These are phyloP conservation scores for Bathynomus jamesi DNA, from an alignment of 1,140 invertebrate genomes.

Conservation along the genomic window DNA sequence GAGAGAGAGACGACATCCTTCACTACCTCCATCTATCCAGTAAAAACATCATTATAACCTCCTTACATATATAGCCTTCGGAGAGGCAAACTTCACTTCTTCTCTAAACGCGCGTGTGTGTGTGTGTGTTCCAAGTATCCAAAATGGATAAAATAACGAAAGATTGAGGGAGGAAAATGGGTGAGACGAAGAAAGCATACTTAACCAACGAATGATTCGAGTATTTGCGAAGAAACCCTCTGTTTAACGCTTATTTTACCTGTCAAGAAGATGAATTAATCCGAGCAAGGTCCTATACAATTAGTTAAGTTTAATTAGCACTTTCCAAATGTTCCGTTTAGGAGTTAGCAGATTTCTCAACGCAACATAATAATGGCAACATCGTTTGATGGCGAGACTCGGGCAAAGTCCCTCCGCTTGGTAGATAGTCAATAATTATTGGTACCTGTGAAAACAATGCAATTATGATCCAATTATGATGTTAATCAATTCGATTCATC, in stretches of 20 bases:
- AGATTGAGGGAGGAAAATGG: not conserved
- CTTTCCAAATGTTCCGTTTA: not conserved
- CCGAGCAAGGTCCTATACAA: not conserved
- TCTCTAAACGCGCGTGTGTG: no score
- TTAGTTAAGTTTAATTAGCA: not conserved
- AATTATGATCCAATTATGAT: constrained; percentile 1
- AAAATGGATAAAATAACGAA: no score
- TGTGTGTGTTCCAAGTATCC: no score
- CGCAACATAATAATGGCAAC: not conserved
- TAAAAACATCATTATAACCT: no score
- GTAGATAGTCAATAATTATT: not conserved
- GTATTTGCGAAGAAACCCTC: not conserved
- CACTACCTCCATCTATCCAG: no score
- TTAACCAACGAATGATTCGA: not conserved
- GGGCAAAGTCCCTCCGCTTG: not conserved
- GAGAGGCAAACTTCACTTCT: no score
- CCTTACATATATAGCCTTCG: no score
- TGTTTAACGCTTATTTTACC: not conserved
- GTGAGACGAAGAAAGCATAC: no score
- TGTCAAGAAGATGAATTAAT: not conserved
- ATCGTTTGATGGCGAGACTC: not conserved
- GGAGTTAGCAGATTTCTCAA: not conserved
- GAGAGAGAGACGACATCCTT: no score
- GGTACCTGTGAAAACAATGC: constrained; percentile 1
- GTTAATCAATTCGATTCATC: not conserved